Evolutionary conservation across 2,888 invertebrate species (phyloP).

Genomic region (Dasypolia templi): DNA sequence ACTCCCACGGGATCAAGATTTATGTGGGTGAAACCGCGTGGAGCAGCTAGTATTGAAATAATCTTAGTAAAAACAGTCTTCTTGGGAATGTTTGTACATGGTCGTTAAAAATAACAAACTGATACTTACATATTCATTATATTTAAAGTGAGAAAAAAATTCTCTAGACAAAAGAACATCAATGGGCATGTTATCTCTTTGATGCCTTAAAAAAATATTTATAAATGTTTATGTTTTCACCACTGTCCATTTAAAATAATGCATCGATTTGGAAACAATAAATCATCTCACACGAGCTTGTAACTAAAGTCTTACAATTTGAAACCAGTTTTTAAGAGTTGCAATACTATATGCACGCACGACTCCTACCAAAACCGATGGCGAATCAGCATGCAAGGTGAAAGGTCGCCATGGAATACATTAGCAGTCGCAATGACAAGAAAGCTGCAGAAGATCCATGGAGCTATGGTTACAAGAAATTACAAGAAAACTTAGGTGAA

Average conservation of each 20-base stretch:
- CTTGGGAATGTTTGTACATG: not conserved
- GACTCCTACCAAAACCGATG: constrained; percentile 39
- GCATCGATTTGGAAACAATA: not conserved
- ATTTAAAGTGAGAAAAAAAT: not conserved
- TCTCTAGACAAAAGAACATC: not conserved
- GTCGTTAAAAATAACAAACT: constrained; percentile 25
- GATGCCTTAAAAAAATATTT: not conserved
- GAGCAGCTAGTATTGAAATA: not conserved
- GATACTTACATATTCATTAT: too few relatives aligned
- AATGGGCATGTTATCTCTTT: not conserved
- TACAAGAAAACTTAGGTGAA: too few relatives aligned
- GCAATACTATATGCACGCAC: constrained; percentile 38
- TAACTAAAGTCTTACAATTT: too few relatives aligned
- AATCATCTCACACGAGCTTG: not conserved
- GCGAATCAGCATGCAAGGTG: constrained; percentile 49
- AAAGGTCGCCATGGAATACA: constrained; percentile 60
- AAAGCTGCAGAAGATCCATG: constrained; percentile 28
- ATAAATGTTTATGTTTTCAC: not conserved
- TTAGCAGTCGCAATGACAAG: constrained; percentile 32
- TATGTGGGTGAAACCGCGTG: too few relatives aligned
- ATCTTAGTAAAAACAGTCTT: not conserved
- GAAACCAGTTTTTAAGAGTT: too few relatives aligned
- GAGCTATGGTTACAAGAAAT: not conserved
- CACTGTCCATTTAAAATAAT: not conserved
- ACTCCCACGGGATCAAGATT: too few relatives aligned